Evolutionary conservation across 2,888 invertebrate species (phyloP), one percentile per base, ranked within the genome.

Genomic region (Odontomyia ornata): DNA sequence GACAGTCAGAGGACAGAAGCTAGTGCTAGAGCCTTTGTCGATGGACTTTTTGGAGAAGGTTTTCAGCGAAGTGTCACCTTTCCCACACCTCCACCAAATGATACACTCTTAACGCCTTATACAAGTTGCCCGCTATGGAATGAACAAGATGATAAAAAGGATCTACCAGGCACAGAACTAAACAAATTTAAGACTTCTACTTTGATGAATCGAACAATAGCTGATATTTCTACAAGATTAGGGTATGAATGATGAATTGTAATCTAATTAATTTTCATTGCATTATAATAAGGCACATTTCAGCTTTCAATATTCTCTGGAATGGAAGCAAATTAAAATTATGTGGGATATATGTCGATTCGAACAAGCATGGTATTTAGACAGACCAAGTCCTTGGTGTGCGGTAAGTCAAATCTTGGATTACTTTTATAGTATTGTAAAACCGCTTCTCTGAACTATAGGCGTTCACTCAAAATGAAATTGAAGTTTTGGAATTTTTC

Each of bases 331-430:
- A 76, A 56, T 76, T 28, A 56, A 76, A 72, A 86, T 89, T 64
- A 92, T 95, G 87, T 95, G 93, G 83, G 91, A 94, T 80, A 91
- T 93, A 88, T 95, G 95, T 82, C 89, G 95, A 1, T 94, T 91
- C 84, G 92, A 94, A 81, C 94, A 94, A 84, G 93, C 95, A 0
- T 93, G 94, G 93, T 89, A 91, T 72, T 88, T 93, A 79, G 83
- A 88, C 80, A 84, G 89, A 82, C 86, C 88, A 82, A 93, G 94
- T 1, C 89, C 93, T 0, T 96, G 95, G 95, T 95, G 95, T 83
- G 89, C 91, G 30, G 90, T 90, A 80, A 88, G 89, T 88, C 36
- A 18, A 57, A 57, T 11, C 3, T 23, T 43, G 0, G 18, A 21
- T 18, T 18, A 57, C 1, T 62, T 1, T 27, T 62, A 27, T 13